phyloP scores from a whole-genome alignment of 2,797 vertebrate species.

The Argentina silus region DNA sequence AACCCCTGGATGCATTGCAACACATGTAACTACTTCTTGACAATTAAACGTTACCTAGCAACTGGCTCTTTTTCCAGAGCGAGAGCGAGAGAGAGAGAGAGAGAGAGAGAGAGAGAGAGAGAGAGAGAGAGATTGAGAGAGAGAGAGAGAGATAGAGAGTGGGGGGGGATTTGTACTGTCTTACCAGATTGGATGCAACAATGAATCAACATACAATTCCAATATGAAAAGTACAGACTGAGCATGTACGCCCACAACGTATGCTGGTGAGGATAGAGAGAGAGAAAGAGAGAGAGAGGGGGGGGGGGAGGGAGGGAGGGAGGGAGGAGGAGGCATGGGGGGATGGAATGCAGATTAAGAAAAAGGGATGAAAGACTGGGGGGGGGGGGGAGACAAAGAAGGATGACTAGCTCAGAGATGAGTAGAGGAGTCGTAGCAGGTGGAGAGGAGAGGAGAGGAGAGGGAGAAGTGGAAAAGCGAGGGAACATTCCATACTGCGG shows the following conservation, averaged over 20 bases:
- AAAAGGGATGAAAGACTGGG: background rate
- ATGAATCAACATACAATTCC: slow-evolving; percentile 76
- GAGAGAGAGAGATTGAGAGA: slow-evolving; percentile 35
- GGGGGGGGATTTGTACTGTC: slow-evolving; percentile 69
- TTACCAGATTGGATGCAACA: slow-evolving; percentile 78
- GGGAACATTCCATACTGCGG: slow-evolving; percentile 25
- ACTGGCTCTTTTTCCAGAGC: slow-evolving; percentile 79
- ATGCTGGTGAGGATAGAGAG: slow-evolving; percentile 30
- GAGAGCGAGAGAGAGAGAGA: slow-evolving; percentile 29
- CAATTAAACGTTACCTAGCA: slow-evolving; percentile 89
- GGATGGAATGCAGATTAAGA: slow-evolving; percentile 11
- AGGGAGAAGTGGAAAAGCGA: slow-evolving; percentile 6
- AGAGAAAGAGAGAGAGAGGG: slow-evolving; percentile 22
- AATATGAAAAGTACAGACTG: slow-evolving; percentile 78
- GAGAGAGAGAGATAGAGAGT: slow-evolving; percentile 20
- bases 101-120: slow-evolving; percentile 29
- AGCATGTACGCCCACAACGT: slow-evolving; percentile 75
- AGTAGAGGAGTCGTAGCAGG: background rate
- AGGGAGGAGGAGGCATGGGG: slow-evolving; percentile 14
- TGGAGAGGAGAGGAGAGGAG: background rate
- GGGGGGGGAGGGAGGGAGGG: slow-evolving; percentile 6
- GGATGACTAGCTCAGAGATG: slow-evolving; percentile 15
- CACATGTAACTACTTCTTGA: slow-evolving; percentile 86
- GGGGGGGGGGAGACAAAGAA: background rate
- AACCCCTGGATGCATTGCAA: slow-evolving; percentile 78